Base-by-base conservation (phyloP, 2,797 vertebrate genomes). In the Tokudaia tokunoshimensis region DNA sequence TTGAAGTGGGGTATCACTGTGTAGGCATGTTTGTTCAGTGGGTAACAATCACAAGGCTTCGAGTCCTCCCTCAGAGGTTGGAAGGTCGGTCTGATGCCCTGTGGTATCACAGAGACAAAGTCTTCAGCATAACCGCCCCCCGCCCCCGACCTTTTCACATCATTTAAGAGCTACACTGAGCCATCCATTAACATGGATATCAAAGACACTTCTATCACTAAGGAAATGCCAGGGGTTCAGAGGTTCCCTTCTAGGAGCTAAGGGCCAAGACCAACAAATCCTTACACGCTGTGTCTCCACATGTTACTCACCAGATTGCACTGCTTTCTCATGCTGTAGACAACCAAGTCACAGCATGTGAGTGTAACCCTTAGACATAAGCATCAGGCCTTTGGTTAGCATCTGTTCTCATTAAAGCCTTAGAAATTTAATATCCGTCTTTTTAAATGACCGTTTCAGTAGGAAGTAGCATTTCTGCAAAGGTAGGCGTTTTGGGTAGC, bases 391-490 rank as follows among this genome's bases (percentile, higher is more conserved):
- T 86, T 96, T 83, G 19, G 31, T 52, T 93, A 80, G 26, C 70
- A 79, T 17, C 87, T 3, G 7, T 84, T 94, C 31, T 75, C 81
- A 3, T 3, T 89, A 5, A 76, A 14, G 84, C 72, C 37, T 90
- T 63, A 75, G 70, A 84, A 6, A 59, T 7, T 65, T 57, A 92
- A 5, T 65, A 20, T 82, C 92, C 80, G 59, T 86, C 84, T 86
- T 74, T 84, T 89, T 74, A 55, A 92, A 81, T 31, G 47, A 37
- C 76, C 41, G 75, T 41, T 92, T 90, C 29, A 86, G 26, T 84
- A 59, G 44, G 65, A 88, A 76, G 70, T 34, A 92, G 76, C 57
- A 84, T 93, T 88, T 92, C 57, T 90, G 83, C 37, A 87, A 87
- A 88, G 29, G 79, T 81, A 72, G 20, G 37, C 10, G 10, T 57